Evolutionary conservation across 2,113 vertebrate genomes (phyloP).

Genomic region (Ptilorrhoa leucosticta): DNA sequence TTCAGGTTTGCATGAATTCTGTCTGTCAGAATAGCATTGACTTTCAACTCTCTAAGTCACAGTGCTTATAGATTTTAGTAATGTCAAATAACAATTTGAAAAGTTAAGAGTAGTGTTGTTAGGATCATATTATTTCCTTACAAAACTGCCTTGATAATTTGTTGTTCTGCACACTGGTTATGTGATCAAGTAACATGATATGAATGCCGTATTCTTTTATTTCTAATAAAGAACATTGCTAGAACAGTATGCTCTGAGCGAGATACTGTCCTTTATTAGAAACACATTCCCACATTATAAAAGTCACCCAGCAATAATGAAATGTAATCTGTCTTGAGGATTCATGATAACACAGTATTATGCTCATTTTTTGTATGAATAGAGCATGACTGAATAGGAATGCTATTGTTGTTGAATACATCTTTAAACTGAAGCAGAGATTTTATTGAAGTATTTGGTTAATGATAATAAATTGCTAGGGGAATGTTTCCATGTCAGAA

Average conservation of each 20-base stretch:
- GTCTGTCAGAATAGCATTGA: background rate
- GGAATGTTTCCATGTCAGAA: background rate
- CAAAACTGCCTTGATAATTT: slow-evolving; percentile 6
- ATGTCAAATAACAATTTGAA: background rate
- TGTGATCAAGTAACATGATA: slow-evolving; percentile 11
- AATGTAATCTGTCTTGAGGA: slow-evolving; percentile 35
- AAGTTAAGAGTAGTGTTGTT: background rate
- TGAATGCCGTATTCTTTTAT: background rate
- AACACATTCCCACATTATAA: slow-evolving; percentile 28
- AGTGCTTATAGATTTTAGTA: background rate
- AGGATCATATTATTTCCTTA: background rate
- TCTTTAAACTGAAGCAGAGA: slow-evolving; percentile 13
- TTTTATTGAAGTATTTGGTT: slow-evolving; percentile 11
- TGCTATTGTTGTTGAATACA: background rate
- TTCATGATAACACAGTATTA: slow-evolving; percentile 32
- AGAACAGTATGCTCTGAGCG: background rate
- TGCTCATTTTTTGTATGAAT: slow-evolving; percentile 34
- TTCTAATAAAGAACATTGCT: slow-evolving; percentile 18
- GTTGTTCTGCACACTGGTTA: slow-evolving; percentile 10
- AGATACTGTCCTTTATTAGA: slow-evolving; percentile 33
- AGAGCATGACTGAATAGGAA: background rate
- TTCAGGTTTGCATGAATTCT: background rate
- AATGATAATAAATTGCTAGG: background rate
- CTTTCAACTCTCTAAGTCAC: background rate
- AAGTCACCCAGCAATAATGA: slow-evolving; percentile 45